A percentile compares a stretch with the other conserved stretches of the same genome.
Evolutionary conservation across 2,888 invertebrate genomes (phyloP).

Genomic region (Campoletis raptor): DNA sequence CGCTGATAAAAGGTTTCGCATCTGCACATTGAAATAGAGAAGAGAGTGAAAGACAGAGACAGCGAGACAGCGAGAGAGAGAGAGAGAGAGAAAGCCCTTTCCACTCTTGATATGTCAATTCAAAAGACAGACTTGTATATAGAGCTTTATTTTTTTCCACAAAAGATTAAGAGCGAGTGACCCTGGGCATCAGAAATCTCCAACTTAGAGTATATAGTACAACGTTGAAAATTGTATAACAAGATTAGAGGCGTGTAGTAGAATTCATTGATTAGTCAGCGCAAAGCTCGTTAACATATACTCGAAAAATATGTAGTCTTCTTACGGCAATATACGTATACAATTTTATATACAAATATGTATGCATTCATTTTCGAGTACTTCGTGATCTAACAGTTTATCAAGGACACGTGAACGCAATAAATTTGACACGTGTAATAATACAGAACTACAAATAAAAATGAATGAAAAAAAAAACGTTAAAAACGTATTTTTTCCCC

Average conservation of each 20-base stretch:
- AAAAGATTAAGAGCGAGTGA: slow-evolving; percentile 29
- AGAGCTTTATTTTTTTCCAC: slow-evolving; percentile 32
- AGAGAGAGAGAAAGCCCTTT: slow-evolving; percentile 22
- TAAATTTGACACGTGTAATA: background rate
- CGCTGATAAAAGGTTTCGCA: slow-evolving; percentile 52
- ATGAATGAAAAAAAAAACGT: background rate
- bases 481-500: background rate
- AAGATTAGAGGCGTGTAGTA: slow-evolving; percentile 48
- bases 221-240: slow-evolving; percentile 54
- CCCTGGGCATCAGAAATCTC: slow-evolving; percentile 21
- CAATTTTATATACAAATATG: background rate
- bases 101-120: slow-evolving; percentile 17
- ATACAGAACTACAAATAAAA: background rate
- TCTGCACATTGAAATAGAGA: background rate
- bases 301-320: slow-evolving; percentile 9
- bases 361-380: background rate
- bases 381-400: slow-evolving; percentile 18
- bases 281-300: slow-evolving; percentile 37
- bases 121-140: background rate
- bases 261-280: slow-evolving; percentile 58
- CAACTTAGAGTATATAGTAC: slow-evolving; percentile 4
- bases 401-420: background rate
- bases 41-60: background rate
- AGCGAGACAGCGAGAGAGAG: background rate
- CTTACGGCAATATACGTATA: background rate